These are phyloP conservation scores for Acromyrmex charruanus DNA, from an alignment of 1,140 invertebrate species.

Conservation along the genomic window DNA sequence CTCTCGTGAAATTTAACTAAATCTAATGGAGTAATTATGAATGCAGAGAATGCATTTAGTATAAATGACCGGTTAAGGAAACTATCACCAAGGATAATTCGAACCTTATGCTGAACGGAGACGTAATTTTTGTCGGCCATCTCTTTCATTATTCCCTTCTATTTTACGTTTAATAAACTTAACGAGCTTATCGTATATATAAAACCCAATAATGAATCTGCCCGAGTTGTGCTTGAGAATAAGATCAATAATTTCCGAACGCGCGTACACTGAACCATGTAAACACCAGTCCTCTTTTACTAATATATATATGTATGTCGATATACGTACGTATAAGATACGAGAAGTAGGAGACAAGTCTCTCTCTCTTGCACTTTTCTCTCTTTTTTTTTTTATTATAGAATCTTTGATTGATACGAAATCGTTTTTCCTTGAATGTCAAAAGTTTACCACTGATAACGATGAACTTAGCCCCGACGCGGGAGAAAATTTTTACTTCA, in stretches of 20 bases:
- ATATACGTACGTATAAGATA: background rate
- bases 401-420: background rate
- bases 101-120: background rate
- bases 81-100: constrained; percentile 25
- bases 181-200: constrained; percentile 26
- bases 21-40: constrained; percentile 15
- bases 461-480: background rate
- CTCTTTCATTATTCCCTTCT: background rate
- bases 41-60: background rate
- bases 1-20: constrained; percentile 9
- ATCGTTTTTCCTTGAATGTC: background rate
- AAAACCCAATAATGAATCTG: constrained; percentile 18
- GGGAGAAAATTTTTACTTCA: background rate
- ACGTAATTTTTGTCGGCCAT: constrained; percentile 25
- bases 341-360: background rate
- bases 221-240: background rate
- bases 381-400: background rate
- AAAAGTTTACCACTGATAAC: background rate
- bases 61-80: constrained; percentile 6
- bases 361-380: background rate
- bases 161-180: constrained; percentile 36
- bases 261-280: constrained; percentile 9
- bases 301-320: too few relatives aligned
- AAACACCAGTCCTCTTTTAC: background rate
- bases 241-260: constrained; percentile 47